These are phyloP conservation scores for Siniperca obscura DNA, from an alignment of 2,797 vertebrate genomes.

Conservation along the genomic window DNA sequence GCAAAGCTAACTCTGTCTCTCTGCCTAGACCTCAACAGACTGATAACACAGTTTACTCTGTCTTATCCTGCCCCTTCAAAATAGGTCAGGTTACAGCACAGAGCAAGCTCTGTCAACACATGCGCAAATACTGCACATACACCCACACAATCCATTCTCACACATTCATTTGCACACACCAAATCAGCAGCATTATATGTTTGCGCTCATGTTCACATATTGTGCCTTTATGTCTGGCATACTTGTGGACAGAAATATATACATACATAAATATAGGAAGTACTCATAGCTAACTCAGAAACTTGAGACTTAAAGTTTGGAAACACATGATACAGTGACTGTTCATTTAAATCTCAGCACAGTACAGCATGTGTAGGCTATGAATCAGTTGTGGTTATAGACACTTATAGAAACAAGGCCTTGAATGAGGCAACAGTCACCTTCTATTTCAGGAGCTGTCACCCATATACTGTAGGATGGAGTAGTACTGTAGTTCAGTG, in stretches of 20 bases:
- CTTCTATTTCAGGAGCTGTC: conserved; percentile 26
- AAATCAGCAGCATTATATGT: conserved; percentile 35
- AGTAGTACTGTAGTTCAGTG: conserved; percentile 22
- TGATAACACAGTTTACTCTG: conserved; percentile 85
- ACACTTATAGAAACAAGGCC: background rate
- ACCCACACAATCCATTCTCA: conserved; percentile 43
- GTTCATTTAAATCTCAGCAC: conserved; percentile 13
- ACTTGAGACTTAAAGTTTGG: conserved; percentile 1
- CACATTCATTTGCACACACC: conserved; percentile 28
- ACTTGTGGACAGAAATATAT: background rate
- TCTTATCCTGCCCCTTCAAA: conserved; percentile 76
- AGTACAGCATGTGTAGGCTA: conserved; percentile 3
- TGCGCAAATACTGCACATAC: conserved; percentile 53
- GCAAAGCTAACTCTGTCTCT: conserved; percentile 71
- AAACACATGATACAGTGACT: conserved; percentile 4
- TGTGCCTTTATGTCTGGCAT: conserved; percentile 9
- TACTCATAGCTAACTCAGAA: background rate
- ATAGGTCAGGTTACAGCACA: conserved; percentile 83
- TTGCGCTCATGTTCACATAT: conserved; percentile 30
- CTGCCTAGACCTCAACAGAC: conserved; percentile 65
- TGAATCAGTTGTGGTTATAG: conserved; percentile 7
- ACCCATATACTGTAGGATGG: conserved; percentile 6
- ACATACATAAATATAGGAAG: conserved; percentile 4
- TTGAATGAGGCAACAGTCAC: conserved; percentile 7
- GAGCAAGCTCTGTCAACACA: conserved; percentile 74